phyloP scores from a whole-genome alignment of 64 coral and sea anemone species.

The Platygyra sinensis region DNA sequence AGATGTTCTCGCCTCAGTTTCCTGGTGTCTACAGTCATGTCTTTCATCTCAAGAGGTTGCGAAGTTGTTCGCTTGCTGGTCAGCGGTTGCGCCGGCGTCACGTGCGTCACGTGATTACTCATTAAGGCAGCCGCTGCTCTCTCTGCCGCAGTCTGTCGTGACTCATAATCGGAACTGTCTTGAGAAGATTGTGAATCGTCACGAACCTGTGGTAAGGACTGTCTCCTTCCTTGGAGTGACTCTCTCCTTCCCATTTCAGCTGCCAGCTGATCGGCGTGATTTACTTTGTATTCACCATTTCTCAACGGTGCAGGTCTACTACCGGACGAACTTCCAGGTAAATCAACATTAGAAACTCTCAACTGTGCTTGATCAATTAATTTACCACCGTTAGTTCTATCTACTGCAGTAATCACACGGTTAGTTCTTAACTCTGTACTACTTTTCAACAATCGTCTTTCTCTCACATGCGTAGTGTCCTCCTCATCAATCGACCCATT shows the following conservation, averaged over 20 bases:
- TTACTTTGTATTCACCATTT: constrained; percentile 23
- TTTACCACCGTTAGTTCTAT: background rate
- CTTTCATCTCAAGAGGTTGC: constrained; percentile 69
- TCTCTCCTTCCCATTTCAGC: constrained; percentile 61
- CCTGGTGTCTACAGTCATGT: constrained; percentile 5
- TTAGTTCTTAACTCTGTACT: constrained; percentile 15
- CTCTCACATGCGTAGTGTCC: constrained; percentile 3
- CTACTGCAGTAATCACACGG: background rate
- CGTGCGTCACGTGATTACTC: constrained; percentile 44
- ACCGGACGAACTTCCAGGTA: background rate
- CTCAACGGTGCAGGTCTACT: background rate
- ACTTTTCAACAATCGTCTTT: constrained; percentile 11
- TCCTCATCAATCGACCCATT: constrained; percentile 67
- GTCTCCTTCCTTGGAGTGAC: constrained; percentile 47
- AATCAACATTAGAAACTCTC: constrained; percentile 35
- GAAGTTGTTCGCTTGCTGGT: constrained; percentile 9
- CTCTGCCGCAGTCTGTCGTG: constrained; percentile 78
- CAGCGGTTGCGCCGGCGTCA: background rate
- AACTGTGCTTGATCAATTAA: background rate
- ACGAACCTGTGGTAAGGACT: constrained; percentile 15
- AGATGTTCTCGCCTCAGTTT: constrained; percentile 45
- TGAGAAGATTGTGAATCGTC: constrained; percentile 83
- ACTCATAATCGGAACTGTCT: constrained; percentile 64
- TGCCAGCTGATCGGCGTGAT: constrained; percentile 79
- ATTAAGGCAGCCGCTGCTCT: constrained; percentile 74